Evolutionary conservation across 2,888 invertebrate species (phyloP), one percentile per base, ranked within the genome.

Genomic region (Caenorhabditis zanzibari): DNA sequence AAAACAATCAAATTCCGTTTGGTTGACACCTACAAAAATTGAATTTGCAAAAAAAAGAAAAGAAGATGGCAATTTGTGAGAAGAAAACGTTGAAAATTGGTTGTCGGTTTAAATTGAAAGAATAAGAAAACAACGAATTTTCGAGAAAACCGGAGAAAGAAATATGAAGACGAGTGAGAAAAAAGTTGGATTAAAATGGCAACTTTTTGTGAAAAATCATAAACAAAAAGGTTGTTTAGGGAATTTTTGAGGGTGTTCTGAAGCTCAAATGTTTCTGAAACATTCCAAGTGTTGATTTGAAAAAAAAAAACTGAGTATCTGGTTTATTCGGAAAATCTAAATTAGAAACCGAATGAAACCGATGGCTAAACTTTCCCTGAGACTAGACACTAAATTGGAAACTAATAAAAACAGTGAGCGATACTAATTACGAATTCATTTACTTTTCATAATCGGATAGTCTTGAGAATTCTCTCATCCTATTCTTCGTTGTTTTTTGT

Each of bases 11-110:
- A 58, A 28, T 64, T 68, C 16, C 19, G 22, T 24, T 59, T 56
- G 47, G 44, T 66, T 59, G 52, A 26, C 68, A 68, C 52, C 66
- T 68, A 26, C 52, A 35, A 24, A 69, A 76, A 76, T 76, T 76
- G 69, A 41, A 68, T 75, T 75, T 28, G 47, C 28, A 1, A 19
- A 26, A 28, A 63, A 54, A 64, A 14, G 28, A 44, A 64, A 41
- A n/a, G n/a, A 74, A 64, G 32, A 49, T 14, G 32, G 32, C 66
- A 52, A 66, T 32, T 66, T 66, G 49, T 44, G 66, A 35, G 47
- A 64, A 10, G 12, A 19, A 32, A 44, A 47, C 22, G 41, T 64
- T 38, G 73, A 54, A 63, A 73, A 73, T 74, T 73, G 58, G 47
- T 52, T 64, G 47, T 47, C 47, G 9, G 63, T 49, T 71, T 28